Conservation (phyloP, 2,797 vertebrate species). For the Mionectes olivaceus region DNA sequence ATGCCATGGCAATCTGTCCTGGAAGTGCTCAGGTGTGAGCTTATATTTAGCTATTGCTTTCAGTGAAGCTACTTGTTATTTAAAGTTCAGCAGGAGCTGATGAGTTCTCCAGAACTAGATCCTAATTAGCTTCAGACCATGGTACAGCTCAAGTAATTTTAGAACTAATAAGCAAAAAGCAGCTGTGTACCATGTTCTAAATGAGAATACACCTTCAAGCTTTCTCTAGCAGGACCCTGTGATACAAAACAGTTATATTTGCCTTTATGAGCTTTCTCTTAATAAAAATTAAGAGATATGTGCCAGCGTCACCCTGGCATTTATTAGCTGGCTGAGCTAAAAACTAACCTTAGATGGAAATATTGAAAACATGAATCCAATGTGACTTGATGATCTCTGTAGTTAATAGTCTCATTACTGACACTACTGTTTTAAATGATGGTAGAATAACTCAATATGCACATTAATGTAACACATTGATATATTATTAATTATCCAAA, state of each 20-base stretch:
- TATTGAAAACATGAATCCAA: constrained; percentile 66
- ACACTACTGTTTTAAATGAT: constrained; percentile 62
- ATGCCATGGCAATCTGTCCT: not conserved
- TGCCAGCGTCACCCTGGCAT: constrained; percentile 20
- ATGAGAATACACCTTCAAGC: not conserved
- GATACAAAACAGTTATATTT: not conserved
- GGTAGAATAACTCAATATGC: constrained; percentile 63
- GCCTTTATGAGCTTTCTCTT: not conserved
- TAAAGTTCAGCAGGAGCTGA: not conserved
- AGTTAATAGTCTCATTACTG: constrained; percentile 71
- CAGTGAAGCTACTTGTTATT: not conserved
- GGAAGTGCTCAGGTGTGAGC: not conserved
- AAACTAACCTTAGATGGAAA: constrained; percentile 56
- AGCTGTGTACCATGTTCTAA: not conserved
- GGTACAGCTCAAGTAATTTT: not conserved
- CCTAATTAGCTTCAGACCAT: not conserved
- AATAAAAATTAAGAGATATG: constrained; percentile 42
- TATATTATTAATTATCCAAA: constrained; percentile 68
- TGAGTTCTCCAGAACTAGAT: not conserved
- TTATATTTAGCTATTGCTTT: not conserved
- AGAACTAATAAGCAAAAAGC: not conserved
- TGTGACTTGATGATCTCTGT: constrained; percentile 36
- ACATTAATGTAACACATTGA: constrained; percentile 40
- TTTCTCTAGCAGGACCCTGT: not conserved
- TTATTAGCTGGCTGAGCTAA: constrained; percentile 56